Conservation (phyloP, 1,140 invertebrate genomes). For the Drosophila malerkotliana region DNA sequence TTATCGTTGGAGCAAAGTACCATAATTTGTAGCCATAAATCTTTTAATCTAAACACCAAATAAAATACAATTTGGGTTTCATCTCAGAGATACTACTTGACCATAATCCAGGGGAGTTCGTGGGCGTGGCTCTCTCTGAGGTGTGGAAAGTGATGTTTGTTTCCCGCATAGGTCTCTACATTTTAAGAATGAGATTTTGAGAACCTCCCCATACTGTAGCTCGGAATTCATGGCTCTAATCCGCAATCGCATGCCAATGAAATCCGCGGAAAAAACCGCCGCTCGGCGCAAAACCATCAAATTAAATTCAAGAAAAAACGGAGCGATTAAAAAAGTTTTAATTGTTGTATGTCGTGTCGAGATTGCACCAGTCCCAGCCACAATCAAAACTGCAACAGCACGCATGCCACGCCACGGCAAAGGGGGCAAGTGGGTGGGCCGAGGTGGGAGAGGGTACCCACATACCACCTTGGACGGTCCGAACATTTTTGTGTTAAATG, state of each 20-base stretch:
- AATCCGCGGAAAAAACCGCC: constrained; percentile 41
- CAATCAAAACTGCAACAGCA: constrained; percentile 44
- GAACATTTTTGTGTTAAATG: constrained; percentile 80
- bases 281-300: constrained; percentile 59
- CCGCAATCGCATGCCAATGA: constrained; percentile 63
- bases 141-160: constrained; percentile 34
- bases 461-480: constrained; percentile 59
- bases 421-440: constrained; percentile 1
- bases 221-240: constrained; percentile 35
- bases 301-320: constrained; percentile 80
- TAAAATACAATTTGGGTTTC: constrained; percentile 69
- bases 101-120: constrained; percentile 9
- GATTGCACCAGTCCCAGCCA: constrained; percentile 47
- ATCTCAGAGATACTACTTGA: constrained; percentile 9
- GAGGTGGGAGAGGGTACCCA: constrained; percentile 10
- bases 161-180: background rate
- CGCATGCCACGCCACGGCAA: constrained; percentile 48
- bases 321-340: constrained; percentile 74
- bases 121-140: constrained; percentile 25
- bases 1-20: constrained; percentile 75
- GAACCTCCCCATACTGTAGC: background rate
- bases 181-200: background rate
- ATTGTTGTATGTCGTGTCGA: constrained; percentile 77
- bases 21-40: constrained; percentile 82
- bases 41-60: constrained; percentile 80